A percentile compares a stretch with the other conserved stretches of the same genome.
Evolutionary conservation across 2,888 invertebrate genomes (phyloP).

Genomic region (Lottia gigantea): DNA sequence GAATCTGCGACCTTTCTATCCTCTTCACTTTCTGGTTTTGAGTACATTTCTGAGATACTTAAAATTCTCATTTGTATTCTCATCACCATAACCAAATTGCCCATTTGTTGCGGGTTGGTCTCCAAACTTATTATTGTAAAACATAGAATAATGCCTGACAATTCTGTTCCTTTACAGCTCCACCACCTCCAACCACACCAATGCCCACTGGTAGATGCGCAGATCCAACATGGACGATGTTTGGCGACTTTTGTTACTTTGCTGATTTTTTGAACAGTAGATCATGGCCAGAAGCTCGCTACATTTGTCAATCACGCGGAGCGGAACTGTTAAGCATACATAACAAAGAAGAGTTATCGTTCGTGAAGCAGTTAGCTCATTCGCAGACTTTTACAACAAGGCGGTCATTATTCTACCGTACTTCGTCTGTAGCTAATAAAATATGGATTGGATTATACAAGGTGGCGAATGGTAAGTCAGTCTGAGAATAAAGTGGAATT

Average conservation of each 20-base stretch:
- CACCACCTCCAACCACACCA: slow-evolving; percentile 5
- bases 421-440: background rate
- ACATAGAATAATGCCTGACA: too few relatives aligned
- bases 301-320: slow-evolving; percentile 15
- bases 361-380: background rate
- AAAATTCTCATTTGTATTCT: too few relatives aligned
- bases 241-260: slow-evolving; percentile 19
- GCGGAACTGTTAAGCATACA: slow-evolving; percentile 19
- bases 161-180: background rate
- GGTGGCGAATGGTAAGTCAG: background rate
- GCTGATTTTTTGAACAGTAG: background rate
- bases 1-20: too few relatives aligned
- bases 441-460: background rate
- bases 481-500: too few relatives aligned
- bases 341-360: background rate
- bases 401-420: background rate
- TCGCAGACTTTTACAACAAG: background rate
- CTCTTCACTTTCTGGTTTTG: too few relatives aligned
- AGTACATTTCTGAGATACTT: too few relatives aligned
- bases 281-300: slow-evolving; percentile 25
- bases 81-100: too few relatives aligned
- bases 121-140: too few relatives aligned
- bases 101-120: too few relatives aligned
- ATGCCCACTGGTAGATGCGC: slow-evolving; percentile 13
- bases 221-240: slow-evolving; percentile 11